Base-by-base conservation (phyloP, 1,140 invertebrate species). In the Drosophila bocki region DNA sequence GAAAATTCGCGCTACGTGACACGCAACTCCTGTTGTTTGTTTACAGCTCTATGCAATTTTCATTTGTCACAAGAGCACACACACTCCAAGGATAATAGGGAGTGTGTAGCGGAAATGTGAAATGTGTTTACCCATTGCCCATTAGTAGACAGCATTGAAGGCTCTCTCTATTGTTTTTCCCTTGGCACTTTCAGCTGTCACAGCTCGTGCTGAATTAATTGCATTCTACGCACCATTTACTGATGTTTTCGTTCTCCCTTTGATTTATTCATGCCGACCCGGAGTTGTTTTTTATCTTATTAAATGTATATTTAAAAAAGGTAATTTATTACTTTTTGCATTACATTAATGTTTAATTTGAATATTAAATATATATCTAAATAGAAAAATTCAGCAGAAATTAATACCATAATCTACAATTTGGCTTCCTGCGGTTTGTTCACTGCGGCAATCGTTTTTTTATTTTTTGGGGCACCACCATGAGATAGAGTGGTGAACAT, bases 1-100 rank as follows among this genome's bases (percentile, higher is more conserved):
- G 56, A 75, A 75, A 54, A 75, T 78, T 72, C 58, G 48, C 39
- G 39, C 39, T 74, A 74, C 79, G 74, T 82, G 74, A 63, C 80
- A 59, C 48, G 57, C 57, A 60, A 63, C 47, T 65, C 41, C 44
- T 41, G 37, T 44, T 59, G 68, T 75, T 64, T 78, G 59, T 82
- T 82, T 82, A 67, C 61, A 50, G 62, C 60, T 68, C 44, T n/a
- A 45, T 63, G 47, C 54, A 75, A 64, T 78, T 75, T 82, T 53
- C 47, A 78, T 82, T 82, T 82, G 67, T 74, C 62, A 80, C 72
- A 72, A 41, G 57, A 35, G 22, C 50, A 47, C 48, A 35, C 60
- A 57, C 58, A 65, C 37, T 22, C 5, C 12, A n/a, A 12, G n/a
- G 45, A 13, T 54, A 57, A 44, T 26, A 9, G 35, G 2, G 17